Evolutionary conservation across 2,113 vertebrate species (phyloP).

Genomic region (Penelope pileata): DNA sequence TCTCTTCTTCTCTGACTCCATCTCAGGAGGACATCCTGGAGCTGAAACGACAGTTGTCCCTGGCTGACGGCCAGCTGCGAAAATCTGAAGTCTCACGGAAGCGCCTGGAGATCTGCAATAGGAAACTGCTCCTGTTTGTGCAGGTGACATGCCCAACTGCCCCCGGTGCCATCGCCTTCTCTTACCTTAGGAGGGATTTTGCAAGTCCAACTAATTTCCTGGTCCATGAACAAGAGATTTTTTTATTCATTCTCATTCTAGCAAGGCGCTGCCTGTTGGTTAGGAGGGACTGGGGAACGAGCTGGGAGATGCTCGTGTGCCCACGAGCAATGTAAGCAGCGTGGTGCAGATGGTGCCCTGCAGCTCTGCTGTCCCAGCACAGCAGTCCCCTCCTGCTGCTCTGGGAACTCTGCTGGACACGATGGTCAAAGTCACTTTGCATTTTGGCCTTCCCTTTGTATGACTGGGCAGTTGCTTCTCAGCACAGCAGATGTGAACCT

Average conservation of each 20-base stretch:
- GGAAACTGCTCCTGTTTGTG: constrained; percentile 86
- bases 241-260: background rate
- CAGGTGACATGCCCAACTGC: constrained; percentile 72
- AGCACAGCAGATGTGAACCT: background rate
- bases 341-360: background rate
- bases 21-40: constrained; percentile 75
- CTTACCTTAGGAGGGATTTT: background rate
- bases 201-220: constrained; percentile 42
- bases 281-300: background rate
- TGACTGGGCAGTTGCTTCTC: background rate
- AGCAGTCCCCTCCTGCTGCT: fast-evolving
- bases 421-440: background rate
- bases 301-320: background rate
- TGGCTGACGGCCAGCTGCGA: constrained; percentile 80
- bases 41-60: constrained; percentile 79
- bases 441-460: background rate
- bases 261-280: background rate
- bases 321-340: fast-evolving
- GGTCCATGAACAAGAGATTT: background rate
- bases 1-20: background rate
- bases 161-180: background rate
- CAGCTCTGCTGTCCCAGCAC: background rate
- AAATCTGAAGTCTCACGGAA: constrained; percentile 85
- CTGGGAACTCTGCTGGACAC: background rate
- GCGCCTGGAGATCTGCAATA: constrained; percentile 87